phyloP scores from a whole-genome alignment of 64 coral and sea anemone species.

The Pachyseris speciosa region DNA sequence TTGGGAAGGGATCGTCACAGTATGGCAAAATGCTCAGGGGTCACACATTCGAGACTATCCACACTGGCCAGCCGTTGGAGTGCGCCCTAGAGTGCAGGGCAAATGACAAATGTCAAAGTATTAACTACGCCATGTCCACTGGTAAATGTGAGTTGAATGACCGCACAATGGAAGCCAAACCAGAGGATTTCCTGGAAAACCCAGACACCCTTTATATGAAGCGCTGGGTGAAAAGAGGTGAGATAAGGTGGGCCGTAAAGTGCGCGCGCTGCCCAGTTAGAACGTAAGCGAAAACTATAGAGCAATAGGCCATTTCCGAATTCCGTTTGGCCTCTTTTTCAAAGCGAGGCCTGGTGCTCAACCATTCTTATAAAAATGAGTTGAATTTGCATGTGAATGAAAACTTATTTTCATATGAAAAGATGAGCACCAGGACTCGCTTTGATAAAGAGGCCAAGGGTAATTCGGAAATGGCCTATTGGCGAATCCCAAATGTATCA shows the following conservation, averaged over 20 bases:
- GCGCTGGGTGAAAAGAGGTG: not conserved
- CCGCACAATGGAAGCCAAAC: not conserved
- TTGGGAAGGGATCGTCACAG: not conserved
- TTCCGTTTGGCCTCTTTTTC: no score
- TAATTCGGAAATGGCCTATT: no score
- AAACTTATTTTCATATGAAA: no score
- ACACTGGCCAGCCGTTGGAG: not conserved
- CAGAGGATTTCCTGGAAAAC: not conserved
- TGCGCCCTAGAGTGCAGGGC: not conserved
- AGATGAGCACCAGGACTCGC: no score
- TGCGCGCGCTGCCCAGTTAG: no score
- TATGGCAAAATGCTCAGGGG: conserved; percentile 11
- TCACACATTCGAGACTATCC: not conserved
- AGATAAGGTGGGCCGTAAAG: not conserved
- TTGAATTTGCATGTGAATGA: no score
- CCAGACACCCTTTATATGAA: not conserved
- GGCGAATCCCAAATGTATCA: no score
- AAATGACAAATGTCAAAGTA: not conserved
- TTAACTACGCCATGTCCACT: not conserved
- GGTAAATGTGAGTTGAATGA: not conserved
- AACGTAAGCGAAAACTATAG: not conserved
- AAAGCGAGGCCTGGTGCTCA: no score
- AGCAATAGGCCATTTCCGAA: not conserved
- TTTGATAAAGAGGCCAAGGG: no score
- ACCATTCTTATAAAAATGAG: no score